Evolutionary conservation across 2,797 vertebrate species (phyloP).

Genomic region (Cottoperca gobio): DNA sequence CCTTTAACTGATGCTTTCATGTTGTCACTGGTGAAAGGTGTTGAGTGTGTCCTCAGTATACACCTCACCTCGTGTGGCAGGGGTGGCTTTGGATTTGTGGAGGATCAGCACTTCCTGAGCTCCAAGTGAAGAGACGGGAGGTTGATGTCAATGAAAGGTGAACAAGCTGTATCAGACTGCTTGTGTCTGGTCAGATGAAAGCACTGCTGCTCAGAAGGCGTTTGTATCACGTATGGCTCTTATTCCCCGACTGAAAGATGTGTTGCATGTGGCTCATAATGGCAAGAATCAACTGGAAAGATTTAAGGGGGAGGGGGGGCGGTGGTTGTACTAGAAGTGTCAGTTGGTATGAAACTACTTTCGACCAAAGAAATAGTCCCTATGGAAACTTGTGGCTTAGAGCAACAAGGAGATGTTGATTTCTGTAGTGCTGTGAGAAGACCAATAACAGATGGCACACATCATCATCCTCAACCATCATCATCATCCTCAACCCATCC

Average conservation of each 20-base stretch:
- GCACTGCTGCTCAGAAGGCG: not conserved
- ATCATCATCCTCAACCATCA: no score
- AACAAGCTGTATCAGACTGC: slow-evolving; percentile 37
- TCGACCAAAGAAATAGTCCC: not conserved
- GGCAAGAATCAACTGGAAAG: not conserved
- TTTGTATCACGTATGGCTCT: not conserved
- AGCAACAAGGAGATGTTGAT: not conserved
- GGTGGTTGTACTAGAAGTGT: not conserved
- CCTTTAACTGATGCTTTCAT: not conserved
- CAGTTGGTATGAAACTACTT: not conserved
- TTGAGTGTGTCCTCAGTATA: not conserved
- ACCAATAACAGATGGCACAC: no score
- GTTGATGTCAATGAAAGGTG: slow-evolving; percentile 37
- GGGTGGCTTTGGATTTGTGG: slow-evolving; percentile 58
- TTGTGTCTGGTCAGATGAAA: slow-evolving; percentile 21
- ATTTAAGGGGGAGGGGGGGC: no score
- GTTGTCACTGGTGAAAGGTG: no score
- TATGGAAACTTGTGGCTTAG: not conserved
- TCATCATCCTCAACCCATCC: no score
- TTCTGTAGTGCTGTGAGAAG: not conserved
- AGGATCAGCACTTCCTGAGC: slow-evolving; percentile 55
- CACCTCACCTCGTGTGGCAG: not conserved
- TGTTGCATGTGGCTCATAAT: not conserved
- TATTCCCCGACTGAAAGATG: not conserved
- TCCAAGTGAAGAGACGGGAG: slow-evolving; percentile 31